Conservation (phyloP, 2,113 vertebrate species). For the Callopanchax toddi region DNA sequence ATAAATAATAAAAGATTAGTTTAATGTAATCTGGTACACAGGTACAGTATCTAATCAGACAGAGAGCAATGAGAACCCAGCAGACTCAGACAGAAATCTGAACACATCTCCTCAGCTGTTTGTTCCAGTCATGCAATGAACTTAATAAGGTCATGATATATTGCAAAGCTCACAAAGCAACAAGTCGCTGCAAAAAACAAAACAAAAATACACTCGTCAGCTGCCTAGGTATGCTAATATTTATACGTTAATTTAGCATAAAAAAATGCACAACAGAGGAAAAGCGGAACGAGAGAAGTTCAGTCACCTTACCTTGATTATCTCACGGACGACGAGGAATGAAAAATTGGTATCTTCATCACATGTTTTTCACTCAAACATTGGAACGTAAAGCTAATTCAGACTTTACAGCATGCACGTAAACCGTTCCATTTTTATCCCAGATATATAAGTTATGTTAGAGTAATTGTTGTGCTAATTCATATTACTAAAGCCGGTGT, state of each 20-base stretch:
- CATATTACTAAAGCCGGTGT: not conserved
- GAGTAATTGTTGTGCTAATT: not conserved
- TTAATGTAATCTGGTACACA: no score
- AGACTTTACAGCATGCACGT: not conserved
- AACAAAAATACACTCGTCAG: not conserved
- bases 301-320: constrained; percentile 24
- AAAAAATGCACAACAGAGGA: no score
- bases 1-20: no score
- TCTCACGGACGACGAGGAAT: not conserved
- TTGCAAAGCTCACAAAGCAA: no score
- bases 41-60: no score
- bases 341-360: not conserved
- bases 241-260: no score
- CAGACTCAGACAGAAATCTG: no score
- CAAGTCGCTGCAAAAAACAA: not conserved
- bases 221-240: no score
- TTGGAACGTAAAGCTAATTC: not conserved
- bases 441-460: not conserved
- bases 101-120: no score
- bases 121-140: no score
- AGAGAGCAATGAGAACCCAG: no score
- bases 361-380: not conserved
- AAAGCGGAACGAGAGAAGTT: not conserved
- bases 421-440: not conserved
- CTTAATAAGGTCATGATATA: no score